phyloP scores from a whole-genome alignment of 2,888 invertebrate species.

The Epinotia brunnichana region DNA sequence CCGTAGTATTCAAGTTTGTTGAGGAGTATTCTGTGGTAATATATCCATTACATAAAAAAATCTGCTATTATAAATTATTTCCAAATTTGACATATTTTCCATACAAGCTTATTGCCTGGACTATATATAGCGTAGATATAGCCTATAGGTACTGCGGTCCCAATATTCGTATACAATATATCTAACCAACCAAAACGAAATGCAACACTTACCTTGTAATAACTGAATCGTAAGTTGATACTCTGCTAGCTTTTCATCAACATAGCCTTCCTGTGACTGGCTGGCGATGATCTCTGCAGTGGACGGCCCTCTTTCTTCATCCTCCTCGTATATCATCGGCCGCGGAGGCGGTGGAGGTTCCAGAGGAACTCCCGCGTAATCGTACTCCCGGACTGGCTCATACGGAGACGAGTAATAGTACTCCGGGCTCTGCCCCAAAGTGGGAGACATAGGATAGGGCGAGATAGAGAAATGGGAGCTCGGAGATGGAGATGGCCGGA shows the following conservation, averaged over 20 bases:
- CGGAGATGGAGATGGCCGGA: slow-evolving; percentile 77
- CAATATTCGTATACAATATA: too few species aligned
- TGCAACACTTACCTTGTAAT: slow-evolving; percentile 89
- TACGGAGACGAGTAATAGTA: slow-evolving; percentile 84
- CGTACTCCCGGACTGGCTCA: slow-evolving; percentile 85
- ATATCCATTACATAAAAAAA: too few species aligned
- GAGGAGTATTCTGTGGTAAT: too few species aligned
- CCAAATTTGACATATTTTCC: too few species aligned
- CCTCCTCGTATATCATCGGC: slow-evolving; percentile 86
- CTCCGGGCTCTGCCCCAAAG: slow-evolving; percentile 85
- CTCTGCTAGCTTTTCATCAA: slow-evolving; percentile 96
- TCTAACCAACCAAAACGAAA: background rate
- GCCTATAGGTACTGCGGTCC: too few species aligned
- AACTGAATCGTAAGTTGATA: slow-evolving; percentile 96
- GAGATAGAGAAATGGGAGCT: slow-evolving; percentile 81
- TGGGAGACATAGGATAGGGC: slow-evolving; percentile 82
- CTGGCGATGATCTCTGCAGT: slow-evolving; percentile 96
- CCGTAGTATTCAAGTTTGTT: too few species aligned
- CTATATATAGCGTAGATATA: too few species aligned
- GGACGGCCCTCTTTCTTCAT: slow-evolving; percentile 91
- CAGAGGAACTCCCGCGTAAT: slow-evolving; percentile 89
- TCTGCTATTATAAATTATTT: too few species aligned
- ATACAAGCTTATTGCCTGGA: too few species aligned
- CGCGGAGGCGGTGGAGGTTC: slow-evolving; percentile 90
- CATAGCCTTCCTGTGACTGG: slow-evolving; percentile 97